Evolutionary conservation across 1,140 invertebrate genomes (phyloP).

Genomic region (Akabosia matsudoensis): DNA sequence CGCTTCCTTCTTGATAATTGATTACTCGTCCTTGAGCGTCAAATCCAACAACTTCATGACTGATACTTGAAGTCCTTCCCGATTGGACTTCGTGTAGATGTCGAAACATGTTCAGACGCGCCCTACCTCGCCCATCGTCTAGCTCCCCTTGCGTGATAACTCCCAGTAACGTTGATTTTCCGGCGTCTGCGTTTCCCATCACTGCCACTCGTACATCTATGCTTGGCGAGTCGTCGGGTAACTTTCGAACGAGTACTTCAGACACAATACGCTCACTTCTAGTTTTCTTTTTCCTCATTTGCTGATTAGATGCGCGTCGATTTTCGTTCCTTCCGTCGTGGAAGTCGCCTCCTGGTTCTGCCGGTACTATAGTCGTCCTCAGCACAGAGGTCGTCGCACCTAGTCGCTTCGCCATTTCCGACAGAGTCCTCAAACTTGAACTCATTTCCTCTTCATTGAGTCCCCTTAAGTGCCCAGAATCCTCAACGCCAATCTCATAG

Average conservation of each 20-base stretch:
- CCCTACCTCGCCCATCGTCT: conserved; percentile 91
- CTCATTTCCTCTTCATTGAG: conserved; percentile 74
- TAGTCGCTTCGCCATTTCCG: conserved; percentile 78
- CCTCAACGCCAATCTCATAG: conserved; percentile 90
- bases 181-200: conserved; percentile 87
- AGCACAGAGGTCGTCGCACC: conserved; percentile 75
- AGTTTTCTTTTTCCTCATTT: not conserved
- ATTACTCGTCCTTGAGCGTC: conserved; percentile 73
- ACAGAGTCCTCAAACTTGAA: conserved; percentile 74
- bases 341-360: conserved; percentile 21
- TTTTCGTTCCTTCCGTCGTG: not conserved
- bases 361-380: conserved; percentile 58
- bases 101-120: conserved; percentile 90
- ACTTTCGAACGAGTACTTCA: conserved; percentile 50
- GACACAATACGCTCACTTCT: not conserved
- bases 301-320: not conserved
- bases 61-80: conserved; percentile 92
- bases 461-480: conserved; percentile 81
- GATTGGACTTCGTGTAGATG: conserved; percentile 95
- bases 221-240: conserved; percentile 84
- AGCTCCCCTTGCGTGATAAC: conserved; percentile 91
- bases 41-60: conserved; percentile 94
- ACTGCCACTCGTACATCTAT: conserved; percentile 87
- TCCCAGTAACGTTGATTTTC: conserved; percentile 82
- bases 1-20: conserved; percentile 85